phyloP scores from a whole-genome alignment of 1,140 invertebrate genomes.

The Drosophila setifemur region DNA sequence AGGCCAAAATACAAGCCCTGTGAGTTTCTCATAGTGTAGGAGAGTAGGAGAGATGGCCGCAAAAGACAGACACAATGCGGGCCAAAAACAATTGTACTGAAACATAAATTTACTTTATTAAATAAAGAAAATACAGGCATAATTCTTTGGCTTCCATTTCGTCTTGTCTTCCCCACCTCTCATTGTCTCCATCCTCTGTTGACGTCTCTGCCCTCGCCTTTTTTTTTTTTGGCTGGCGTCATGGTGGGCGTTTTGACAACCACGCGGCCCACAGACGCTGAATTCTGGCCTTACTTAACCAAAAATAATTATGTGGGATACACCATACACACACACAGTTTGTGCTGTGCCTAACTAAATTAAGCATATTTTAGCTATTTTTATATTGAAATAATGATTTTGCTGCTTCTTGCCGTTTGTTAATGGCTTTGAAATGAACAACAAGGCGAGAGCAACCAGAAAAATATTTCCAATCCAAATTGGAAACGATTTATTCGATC shows the following conservation, averaged over 20 bases:
- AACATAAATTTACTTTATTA: conserved; percentile 75
- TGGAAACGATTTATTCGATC: background rate
- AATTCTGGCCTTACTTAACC: conserved; percentile 61
- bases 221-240: conserved; percentile 53
- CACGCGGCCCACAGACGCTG: conserved; percentile 49
- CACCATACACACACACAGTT: conserved; percentile 18
- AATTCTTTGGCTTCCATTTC: conserved; percentile 75
- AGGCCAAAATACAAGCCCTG: conserved; percentile 23
- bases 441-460: conserved; percentile 16
- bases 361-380: conserved; percentile 80
- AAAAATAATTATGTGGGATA: conserved; percentile 79
- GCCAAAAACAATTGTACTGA: conserved; percentile 57
- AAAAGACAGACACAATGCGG: conserved; percentile 8
- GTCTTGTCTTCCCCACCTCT: conserved; percentile 33
- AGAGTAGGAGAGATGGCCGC: conserved; percentile 16
- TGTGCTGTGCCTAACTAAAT: conserved; percentile 59
- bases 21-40: conserved; percentile 72
- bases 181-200: conserved; percentile 13
- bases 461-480: conserved; percentile 19
- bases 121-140: conserved; percentile 72
- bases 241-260: conserved; percentile 69
- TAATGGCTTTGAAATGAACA: conserved; percentile 74
- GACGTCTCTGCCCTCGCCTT: conserved; percentile 37
- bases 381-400: conserved; percentile 66
- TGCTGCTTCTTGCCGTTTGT: conserved; percentile 72